Conservation (phyloP, 2,797 vertebrate species). For the Manis pentadactyla region DNA sequence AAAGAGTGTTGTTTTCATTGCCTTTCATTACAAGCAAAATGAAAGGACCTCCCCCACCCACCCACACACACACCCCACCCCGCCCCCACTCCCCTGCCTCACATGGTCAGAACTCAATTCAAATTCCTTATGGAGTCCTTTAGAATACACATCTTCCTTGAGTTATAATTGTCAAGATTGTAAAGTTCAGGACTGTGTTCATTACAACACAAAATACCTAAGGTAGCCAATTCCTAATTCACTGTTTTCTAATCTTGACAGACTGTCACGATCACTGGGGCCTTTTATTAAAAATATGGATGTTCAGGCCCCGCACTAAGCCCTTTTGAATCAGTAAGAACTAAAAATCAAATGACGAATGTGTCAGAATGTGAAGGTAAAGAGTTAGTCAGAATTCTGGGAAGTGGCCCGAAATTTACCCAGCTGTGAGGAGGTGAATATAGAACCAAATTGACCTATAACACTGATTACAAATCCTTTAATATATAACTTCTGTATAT, state of each 20-base stretch:
- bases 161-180: neutral
- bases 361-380: conserved; percentile 70
- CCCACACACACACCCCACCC: too few species aligned
- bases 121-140: neutral
- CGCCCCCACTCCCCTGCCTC: too few species aligned
- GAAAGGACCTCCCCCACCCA: neutral
- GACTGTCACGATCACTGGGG: neutral
- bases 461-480: conserved; percentile 13
- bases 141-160: neutral
- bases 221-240: neutral
- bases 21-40: neutral
- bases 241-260: neutral
- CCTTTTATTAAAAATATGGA: neutral
- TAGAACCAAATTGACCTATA: conserved; percentile 19
- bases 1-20: conserved; percentile 18
- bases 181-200: neutral
- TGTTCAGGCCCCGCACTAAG: neutral
- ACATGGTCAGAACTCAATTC: neutral
- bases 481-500: neutral
- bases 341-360: conserved; percentile 83
- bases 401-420: conserved; percentile 59
- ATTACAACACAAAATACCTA: neutral
- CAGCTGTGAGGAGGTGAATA: neutral
- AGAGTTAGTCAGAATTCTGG: conserved; percentile 56
- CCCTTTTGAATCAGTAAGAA: neutral